These are phyloP conservation scores for Gryllus longicercus DNA, from an alignment of 2,888 invertebrate species.

Conservation along the genomic window DNA sequence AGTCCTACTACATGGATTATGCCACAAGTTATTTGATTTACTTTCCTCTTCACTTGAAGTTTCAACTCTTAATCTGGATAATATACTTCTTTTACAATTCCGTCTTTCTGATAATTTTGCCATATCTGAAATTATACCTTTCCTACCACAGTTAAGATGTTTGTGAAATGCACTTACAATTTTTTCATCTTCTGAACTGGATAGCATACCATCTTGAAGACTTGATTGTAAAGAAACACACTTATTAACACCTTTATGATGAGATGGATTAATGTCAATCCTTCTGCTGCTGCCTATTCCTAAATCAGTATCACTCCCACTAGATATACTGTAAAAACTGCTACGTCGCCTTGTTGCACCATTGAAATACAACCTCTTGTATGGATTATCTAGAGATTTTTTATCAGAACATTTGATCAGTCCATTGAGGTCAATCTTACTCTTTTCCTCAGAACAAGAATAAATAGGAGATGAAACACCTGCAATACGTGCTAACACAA, in stretches of 20 bases:
- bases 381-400: conserved; percentile 57
- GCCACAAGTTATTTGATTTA: conserved; percentile 36
- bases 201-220: conserved; percentile 37
- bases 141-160: conserved; percentile 46
- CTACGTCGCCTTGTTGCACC: conserved; percentile 64
- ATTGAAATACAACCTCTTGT: conserved; percentile 73
- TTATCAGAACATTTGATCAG: conserved; percentile 53
- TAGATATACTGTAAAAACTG: conserved; percentile 56
- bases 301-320: conserved; percentile 44
- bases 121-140: conserved; percentile 42
- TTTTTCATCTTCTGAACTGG: conserved; percentile 42
- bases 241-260: neutral
- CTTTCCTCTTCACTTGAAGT: conserved; percentile 57
- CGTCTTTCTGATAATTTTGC: conserved; percentile 38
- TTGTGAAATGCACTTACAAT: conserved; percentile 38
- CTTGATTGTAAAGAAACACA: conserved; percentile 20
- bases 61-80: conserved; percentile 49
- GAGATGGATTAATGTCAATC: conserved; percentile 17
- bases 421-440: conserved; percentile 63
- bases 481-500: conserved; percentile 65
- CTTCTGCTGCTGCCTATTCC: conserved; percentile 28
- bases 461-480: conserved; percentile 55
- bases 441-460: conserved; percentile 58
- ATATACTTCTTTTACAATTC: conserved; percentile 42
- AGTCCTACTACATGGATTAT: conserved; percentile 52